These are phyloP conservation scores for Hypomecis atomaria DNA, from an alignment of 2,888 invertebrate species.

Conservation along the genomic window DNA sequence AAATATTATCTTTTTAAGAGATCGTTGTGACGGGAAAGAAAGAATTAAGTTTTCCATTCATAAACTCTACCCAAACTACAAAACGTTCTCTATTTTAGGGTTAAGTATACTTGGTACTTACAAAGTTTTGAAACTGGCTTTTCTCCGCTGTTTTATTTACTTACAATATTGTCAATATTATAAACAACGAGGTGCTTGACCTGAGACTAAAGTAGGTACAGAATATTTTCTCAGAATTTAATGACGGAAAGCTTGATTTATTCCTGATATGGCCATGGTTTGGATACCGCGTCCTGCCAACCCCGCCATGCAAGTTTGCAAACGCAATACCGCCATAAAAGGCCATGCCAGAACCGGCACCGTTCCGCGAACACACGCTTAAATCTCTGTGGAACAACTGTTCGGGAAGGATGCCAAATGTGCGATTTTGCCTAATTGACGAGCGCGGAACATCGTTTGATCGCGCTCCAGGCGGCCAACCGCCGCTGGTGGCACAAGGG, in stretches of 20 bases:
- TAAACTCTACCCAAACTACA: too few species aligned
- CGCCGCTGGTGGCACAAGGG: constrained; percentile 61
- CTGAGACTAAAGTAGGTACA: not conserved
- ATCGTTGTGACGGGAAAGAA: too few species aligned
- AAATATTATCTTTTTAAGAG: too few species aligned
- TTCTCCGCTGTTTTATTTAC: not conserved
- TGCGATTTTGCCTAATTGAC: constrained; percentile 78
- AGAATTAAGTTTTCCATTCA: too few species aligned
- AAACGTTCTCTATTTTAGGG: too few species aligned
- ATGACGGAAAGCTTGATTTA: constrained; percentile 16
- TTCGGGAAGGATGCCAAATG: constrained; percentile 78
- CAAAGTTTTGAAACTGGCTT: not conserved
- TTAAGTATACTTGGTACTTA: too few species aligned
- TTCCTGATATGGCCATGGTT: constrained; percentile 13
- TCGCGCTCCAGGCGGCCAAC: constrained; percentile 61
- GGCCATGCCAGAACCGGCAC: constrained; percentile 53
- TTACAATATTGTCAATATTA: not conserved
- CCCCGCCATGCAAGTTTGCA: constrained; percentile 37
- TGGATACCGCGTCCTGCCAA: constrained; percentile 23
- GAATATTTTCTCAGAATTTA: constrained; percentile 20
- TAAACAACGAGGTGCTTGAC: constrained; percentile 21
- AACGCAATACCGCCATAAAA: constrained; percentile 62
- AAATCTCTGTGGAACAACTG: constrained; percentile 69
- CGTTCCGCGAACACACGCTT: constrained; percentile 60
- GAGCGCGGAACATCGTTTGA: constrained; percentile 74